Percentiles rank a stretch among this genome's conserved stretches.
Conservation (phyloP, 2,888 invertebrate genomes). For the Xanthia togata region DNA sequence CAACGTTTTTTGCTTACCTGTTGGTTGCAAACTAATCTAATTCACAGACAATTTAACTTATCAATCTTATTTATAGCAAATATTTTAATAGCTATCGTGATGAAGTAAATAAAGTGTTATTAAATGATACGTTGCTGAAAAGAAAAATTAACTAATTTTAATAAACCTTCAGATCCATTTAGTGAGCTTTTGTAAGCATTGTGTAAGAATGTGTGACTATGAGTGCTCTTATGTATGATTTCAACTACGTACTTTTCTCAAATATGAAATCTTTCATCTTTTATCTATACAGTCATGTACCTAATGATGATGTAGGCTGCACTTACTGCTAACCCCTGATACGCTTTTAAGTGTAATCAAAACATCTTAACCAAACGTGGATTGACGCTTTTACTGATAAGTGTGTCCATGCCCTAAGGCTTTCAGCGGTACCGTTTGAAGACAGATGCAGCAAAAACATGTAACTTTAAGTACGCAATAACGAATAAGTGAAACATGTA, state of each 20-base stretch:
- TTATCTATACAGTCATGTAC: constrained; percentile 17
- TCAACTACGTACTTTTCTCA: neutral
- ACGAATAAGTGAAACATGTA: constrained; percentile 13
- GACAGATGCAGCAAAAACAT: constrained; percentile 5
- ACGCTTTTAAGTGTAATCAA: constrained; percentile 35
- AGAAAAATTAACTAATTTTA: constrained; percentile 8
- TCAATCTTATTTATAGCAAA: constrained; percentile 19
- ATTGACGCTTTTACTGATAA: constrained; percentile 32
- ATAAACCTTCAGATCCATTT: neutral
- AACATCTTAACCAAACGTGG: constrained; percentile 25
- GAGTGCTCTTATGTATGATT: neutral
- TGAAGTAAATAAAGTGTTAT: constrained; percentile 6
- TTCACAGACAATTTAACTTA: constrained; percentile 26
- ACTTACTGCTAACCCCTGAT: constrained; percentile 15
- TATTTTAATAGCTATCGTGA: constrained; percentile 40
- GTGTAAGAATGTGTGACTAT: neutral
- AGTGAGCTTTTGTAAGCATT: neutral
- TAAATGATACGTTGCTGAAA: neutral
- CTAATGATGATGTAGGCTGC: constrained; percentile 17
- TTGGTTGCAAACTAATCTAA: constrained; percentile 27
- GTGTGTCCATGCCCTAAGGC: constrained; percentile 15
- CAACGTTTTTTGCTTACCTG: constrained; percentile 36
- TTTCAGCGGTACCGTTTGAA: constrained; percentile 36
- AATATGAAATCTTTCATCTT: constrained; percentile 3
- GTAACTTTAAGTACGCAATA: constrained; percentile 25